These are phyloP conservation scores for Aplocera efformata DNA, from an alignment of 2,888 invertebrate species.

Conservation along the genomic window DNA sequence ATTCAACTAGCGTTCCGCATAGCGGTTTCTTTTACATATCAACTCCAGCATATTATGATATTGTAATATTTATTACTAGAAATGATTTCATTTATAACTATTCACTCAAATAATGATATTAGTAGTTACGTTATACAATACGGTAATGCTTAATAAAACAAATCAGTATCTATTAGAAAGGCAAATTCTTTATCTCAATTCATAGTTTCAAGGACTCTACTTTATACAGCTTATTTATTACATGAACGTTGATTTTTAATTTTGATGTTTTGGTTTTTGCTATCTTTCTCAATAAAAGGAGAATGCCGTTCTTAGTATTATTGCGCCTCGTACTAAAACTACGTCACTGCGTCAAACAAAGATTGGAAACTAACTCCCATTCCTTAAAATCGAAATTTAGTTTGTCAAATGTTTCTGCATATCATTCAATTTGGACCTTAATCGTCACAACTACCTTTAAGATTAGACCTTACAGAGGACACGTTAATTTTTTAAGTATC, in stretches of 20 bases:
- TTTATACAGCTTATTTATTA: slow-evolving; percentile 57
- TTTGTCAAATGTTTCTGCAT: no score
- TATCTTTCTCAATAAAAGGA: slow-evolving; percentile 1
- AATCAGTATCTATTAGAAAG: slow-evolving; percentile 47
- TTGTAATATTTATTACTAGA: slow-evolving; percentile 21
- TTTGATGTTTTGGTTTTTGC: slow-evolving; percentile 4
- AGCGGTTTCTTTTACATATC: slow-evolving; percentile 21
- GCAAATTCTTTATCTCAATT: slow-evolving; percentile 60
- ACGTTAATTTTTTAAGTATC: no score
- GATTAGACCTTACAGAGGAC: no score
- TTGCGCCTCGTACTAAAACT: no score
- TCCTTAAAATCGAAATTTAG: no score
- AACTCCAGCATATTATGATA: slow-evolving; percentile 26
- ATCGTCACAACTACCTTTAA: no score
- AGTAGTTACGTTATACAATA: slow-evolving; percentile 17
- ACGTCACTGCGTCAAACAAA: no score
- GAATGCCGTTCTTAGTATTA: no score
- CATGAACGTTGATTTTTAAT: slow-evolving; percentile 10
- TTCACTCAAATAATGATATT: slow-evolving; percentile 28
- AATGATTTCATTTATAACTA: slow-evolving; percentile 21
- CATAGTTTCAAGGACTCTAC: slow-evolving; percentile 40
- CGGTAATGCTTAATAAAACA: slow-evolving; percentile 43
- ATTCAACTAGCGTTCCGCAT: slow-evolving; percentile 28
- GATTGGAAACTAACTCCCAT: no score
- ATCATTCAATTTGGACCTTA: no score